Conservation (phyloP, 2,113 vertebrate genomes). For the Eubucco bourcierii region DNA sequence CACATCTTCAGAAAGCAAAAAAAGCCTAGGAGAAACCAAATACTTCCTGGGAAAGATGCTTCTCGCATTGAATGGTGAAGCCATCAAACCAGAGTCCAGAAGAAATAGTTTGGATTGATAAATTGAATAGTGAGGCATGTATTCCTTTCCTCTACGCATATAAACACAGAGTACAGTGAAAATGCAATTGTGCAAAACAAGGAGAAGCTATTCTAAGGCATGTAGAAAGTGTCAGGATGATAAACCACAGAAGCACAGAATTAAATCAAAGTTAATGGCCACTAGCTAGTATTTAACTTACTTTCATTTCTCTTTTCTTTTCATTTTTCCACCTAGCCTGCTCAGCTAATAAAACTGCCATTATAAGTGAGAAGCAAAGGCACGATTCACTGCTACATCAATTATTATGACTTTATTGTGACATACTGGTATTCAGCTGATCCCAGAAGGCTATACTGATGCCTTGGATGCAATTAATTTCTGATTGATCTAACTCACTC, state of each 20-base stretch:
- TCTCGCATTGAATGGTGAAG: neutral
- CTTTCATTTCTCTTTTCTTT: slow-evolving; percentile 60
- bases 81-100: neutral
- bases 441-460: slow-evolving; percentile 60
- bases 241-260: slow-evolving; percentile 27
- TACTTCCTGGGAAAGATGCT: neutral
- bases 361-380: slow-evolving; percentile 55
- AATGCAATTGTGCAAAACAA: slow-evolving; percentile 37
- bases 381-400: slow-evolving; percentile 61
- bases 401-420: slow-evolving; percentile 70
- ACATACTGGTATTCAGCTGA: slow-evolving; percentile 56
- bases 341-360: slow-evolving; percentile 51
- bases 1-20: neutral
- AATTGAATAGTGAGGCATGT: neutral
- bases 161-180: neutral
- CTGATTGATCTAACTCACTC: slow-evolving; percentile 69
- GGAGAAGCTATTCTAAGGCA: slow-evolving; percentile 3
- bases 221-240: slow-evolving; percentile 45
- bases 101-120: neutral
- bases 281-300: slow-evolving; percentile 60
- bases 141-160: neutral
- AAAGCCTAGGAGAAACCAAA: neutral
- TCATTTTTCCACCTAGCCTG: slow-evolving; percentile 53
- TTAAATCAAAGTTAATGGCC: slow-evolving; percentile 63
- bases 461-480: slow-evolving; percentile 67